Conservation (phyloP, 2,888 invertebrate species). For the Oscheius sp. region DNA sequence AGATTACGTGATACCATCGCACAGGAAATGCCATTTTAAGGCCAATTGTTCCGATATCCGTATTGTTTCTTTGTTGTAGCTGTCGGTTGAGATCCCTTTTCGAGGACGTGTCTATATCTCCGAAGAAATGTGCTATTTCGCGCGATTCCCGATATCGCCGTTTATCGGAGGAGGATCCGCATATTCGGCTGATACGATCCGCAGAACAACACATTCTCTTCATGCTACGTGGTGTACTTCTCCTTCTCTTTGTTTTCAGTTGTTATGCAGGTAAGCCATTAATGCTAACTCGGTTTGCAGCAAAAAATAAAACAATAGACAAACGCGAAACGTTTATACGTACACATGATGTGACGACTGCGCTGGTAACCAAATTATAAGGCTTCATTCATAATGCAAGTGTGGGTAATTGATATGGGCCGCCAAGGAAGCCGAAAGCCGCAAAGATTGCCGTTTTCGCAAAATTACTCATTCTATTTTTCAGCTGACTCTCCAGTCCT, state of each 20-base stretch:
- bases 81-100: not conserved
- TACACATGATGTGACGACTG: constrained; percentile 30
- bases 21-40: not conserved
- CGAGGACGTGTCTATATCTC: constrained; percentile 28
- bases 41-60: constrained; percentile 19
- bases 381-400: constrained; percentile 31
- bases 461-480: not conserved
- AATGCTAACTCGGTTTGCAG: not conserved
- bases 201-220: constrained; percentile 28
- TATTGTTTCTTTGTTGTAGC: constrained; percentile 24
- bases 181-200: constrained; percentile 28
- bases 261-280: constrained; percentile 14
- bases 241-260: constrained; percentile 8
- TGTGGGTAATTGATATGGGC: constrained; percentile 32
- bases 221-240: constrained; percentile 27
- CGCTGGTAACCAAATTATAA: constrained; percentile 29
- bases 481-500: constrained; percentile 32
- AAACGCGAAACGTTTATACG: not conserved
- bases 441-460: constrained; percentile 11
- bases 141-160: constrained; percentile 27
- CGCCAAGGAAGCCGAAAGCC: constrained; percentile 26
- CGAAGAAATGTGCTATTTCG: constrained; percentile 23
- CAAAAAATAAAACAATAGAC: not conserved
- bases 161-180: constrained; percentile 29
- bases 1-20: too few relatives aligned